Evolutionary conservation across 2,113 vertebrate species (phyloP), one percentile per base, ranked within the genome.

Genomic region (Sturnus vulgaris): DNA sequence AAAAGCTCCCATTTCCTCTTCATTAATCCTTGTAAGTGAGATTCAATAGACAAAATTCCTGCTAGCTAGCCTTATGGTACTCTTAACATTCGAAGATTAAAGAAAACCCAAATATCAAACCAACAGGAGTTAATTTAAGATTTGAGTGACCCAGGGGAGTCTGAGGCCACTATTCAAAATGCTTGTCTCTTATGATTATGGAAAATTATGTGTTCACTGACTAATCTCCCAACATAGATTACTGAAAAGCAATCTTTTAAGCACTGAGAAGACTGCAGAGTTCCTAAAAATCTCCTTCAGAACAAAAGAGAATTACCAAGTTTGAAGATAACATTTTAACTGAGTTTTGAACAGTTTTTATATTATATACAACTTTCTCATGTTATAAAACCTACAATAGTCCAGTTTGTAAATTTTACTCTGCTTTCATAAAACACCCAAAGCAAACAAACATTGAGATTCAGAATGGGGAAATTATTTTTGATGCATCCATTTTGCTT

Each of bases 1-100:
- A 97, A 96, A 97, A 96, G 78, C 86, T 97, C 79, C 76, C 17
- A 93, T 95, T 95, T 95, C 78, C 47, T 95, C 60, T 79, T 97
- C 96, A 97, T 98, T 98, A 98, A 97, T 98, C 94, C 87, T 97
- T 96, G 85, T 95, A 96, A 93, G 65, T 40, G 71, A 98, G 93
- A 97, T 91, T 95, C 86, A 91, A 97, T 91, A 86, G 88, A 96
- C 94, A 89, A 96, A 96, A 84, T 86, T 95, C 71, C 93, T 95
- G 71, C 84, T 88, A 91, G 86, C 69, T 87, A 89, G 12, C 25
- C 33, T 90, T 82, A 46, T 57, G 33, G 44, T 49, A 39, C 60
- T 82, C 71, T 85, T 75, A 86, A 76, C 63, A 66, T 96, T 77
- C 50, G 84, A 93, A 90, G 40, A 82, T 50, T 78, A 84, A 66